phyloP scores from a whole-genome alignment of 2,888 invertebrate species.

The Sesia apiformis region DNA sequence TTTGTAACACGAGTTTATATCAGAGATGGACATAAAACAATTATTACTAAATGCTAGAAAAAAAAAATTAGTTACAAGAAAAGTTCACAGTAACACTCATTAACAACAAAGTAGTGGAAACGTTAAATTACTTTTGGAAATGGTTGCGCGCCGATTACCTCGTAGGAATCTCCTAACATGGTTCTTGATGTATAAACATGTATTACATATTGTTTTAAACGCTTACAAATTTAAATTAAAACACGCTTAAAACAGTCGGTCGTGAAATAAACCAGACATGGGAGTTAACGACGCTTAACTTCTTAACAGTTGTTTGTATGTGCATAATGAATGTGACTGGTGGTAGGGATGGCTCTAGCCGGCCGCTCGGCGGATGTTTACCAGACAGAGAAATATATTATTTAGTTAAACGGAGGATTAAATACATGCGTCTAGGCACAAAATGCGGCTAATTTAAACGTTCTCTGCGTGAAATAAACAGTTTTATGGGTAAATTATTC shows the following conservation, averaged over 20 bases:
- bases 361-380: conserved; percentile 31
- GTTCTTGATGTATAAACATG: not conserved
- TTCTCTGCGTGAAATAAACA: conserved; percentile 11
- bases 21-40: too few species aligned
- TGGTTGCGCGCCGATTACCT: not conserved
- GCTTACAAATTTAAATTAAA: conserved; percentile 1
- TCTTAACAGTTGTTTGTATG: conserved; percentile 1
- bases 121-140: too few species aligned
- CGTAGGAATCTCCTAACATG: not conserved
- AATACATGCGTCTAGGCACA: conserved; percentile 32
- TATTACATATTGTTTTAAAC: not conserved
- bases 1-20: too few species aligned
- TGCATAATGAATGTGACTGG: not conserved
- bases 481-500: conserved; percentile 24
- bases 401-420: conserved; percentile 35
- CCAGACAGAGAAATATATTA: conserved; percentile 30
- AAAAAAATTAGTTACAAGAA: too few species aligned
- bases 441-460: conserved; percentile 36
- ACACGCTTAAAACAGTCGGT: not conserved
- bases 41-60: too few species aligned
- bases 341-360: conserved; percentile 10
- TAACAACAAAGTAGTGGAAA: not conserved
- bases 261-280: conserved; percentile 8
- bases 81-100: not conserved
- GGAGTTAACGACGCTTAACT: conserved; percentile 7